phyloP scores from a whole-genome alignment of 2,888 invertebrate genomes.

The Campoplex capitator region DNA sequence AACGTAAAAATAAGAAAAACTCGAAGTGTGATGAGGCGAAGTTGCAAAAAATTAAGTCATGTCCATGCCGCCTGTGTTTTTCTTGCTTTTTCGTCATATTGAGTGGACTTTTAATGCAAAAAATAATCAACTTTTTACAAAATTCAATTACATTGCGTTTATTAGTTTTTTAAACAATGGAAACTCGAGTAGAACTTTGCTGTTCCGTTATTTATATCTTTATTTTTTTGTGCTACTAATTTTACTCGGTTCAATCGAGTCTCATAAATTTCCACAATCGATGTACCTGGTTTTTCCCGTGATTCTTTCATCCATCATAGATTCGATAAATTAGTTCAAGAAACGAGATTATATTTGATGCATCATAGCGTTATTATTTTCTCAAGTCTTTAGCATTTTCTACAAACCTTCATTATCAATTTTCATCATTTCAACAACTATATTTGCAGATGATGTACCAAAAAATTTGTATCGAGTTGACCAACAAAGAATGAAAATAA shows the following conservation, averaged over 20 bases:
- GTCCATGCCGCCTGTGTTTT: not conserved
- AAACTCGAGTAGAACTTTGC: no score
- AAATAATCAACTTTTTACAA: no score
- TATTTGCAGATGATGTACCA: not conserved
- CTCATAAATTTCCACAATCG: not conserved
- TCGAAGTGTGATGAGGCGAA: not conserved
- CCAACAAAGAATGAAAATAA: not conserved
- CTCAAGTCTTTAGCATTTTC: not conserved
- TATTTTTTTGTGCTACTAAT: no score
- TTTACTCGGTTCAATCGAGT: no score
- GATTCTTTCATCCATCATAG: no score
- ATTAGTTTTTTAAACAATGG: no score
- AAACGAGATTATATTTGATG: not conserved
- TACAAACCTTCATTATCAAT: not conserved
- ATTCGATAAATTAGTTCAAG: not conserved
- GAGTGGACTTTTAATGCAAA: no score
- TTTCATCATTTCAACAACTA: not conserved
- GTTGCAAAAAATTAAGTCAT: not conserved
- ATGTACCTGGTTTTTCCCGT: not conserved
- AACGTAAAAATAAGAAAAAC: conserved; percentile 14
- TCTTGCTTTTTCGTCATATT: not conserved
- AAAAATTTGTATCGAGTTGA: not conserved
- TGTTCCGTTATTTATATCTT: no score
- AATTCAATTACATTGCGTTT: no score
- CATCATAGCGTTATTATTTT: not conserved